Percentiles rank a stretch among this genome's conserved stretches.
Evolutionary conservation across 2,888 invertebrate species (phyloP).

Genomic region (Drosophila austrosaltans): DNA sequence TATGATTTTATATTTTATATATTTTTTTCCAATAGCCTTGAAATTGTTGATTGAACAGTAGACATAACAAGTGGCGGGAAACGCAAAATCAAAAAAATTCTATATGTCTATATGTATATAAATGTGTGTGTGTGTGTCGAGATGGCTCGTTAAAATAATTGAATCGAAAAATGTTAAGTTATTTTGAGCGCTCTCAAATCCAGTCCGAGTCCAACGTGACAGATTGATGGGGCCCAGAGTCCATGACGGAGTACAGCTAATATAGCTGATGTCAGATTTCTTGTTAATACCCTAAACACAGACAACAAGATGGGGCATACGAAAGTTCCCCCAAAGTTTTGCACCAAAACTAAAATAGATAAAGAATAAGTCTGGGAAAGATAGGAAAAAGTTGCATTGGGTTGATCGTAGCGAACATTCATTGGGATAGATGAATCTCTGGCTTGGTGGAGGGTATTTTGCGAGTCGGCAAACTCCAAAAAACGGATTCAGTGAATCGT

Average conservation of each 20-base stretch:
- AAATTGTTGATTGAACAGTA: slow-evolving; percentile 3
- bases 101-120: background rate
- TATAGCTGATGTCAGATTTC: background rate
- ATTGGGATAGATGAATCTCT: too few relatives aligned
- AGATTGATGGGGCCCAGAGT: slow-evolving; percentile 5
- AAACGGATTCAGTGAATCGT: background rate
- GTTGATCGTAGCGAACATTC: too few relatives aligned
- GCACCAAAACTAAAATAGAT: too few relatives aligned
- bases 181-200: slow-evolving; percentile 1
- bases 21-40: slow-evolving; percentile 1
- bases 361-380: too few relatives aligned
- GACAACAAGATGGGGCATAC: too few relatives aligned
- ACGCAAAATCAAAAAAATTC: background rate
- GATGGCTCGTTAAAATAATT: slow-evolving; percentile 10
- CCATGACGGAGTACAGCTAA: slow-evolving; percentile 1
- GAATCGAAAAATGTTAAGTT: slow-evolving; percentile 9
- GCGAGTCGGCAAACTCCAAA: background rate
- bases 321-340: too few relatives aligned
- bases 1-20: background rate
- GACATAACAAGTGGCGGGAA: background rate
- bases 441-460: background rate
- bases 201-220: slow-evolving; percentile 9
- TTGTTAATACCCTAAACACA: background rate
- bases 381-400: too few relatives aligned
- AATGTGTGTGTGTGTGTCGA: background rate